Evolutionary conservation across 1,140 invertebrate genomes (phyloP).

Genomic region (Ectropis grisescens): DNA sequence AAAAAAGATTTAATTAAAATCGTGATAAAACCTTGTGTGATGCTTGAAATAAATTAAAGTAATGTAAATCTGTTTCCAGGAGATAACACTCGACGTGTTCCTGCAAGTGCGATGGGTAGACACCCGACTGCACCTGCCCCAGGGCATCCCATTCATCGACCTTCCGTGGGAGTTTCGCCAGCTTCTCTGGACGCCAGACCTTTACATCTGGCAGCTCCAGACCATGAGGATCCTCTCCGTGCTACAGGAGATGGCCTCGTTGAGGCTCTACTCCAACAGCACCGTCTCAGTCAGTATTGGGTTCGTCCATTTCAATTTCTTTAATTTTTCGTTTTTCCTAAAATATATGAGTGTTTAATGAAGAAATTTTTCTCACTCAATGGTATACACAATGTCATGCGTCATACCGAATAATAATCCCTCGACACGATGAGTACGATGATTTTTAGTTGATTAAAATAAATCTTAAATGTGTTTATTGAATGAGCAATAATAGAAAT

Average conservation of each 20-base stretch:
- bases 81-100: conserved; percentile 74
- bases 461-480: no score
- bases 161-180: conserved; percentile 73
- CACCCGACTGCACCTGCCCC: conserved; percentile 52
- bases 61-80: conserved; percentile 38
- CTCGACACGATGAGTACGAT: no score
- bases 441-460: no score
- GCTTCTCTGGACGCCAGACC: conserved; percentile 71
- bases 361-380: neutral
- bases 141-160: conserved; percentile 64
- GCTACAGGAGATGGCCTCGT: conserved; percentile 72
- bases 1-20: no score
- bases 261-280: conserved; percentile 71
- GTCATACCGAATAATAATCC: no score
- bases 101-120: conserved; percentile 74
- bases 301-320: conserved; percentile 46
- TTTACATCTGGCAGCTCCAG: conserved; percentile 73
- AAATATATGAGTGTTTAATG: neutral
- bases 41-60: no score
- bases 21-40: no score
- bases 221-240: conserved; percentile 72
- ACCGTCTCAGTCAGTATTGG: conserved; percentile 73
- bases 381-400: no score
- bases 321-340: neutral
- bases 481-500: no score